These are phyloP conservation scores for Phaonia tiefii DNA, from an alignment of 2,888 invertebrate genomes.

Conservation along the genomic window DNA sequence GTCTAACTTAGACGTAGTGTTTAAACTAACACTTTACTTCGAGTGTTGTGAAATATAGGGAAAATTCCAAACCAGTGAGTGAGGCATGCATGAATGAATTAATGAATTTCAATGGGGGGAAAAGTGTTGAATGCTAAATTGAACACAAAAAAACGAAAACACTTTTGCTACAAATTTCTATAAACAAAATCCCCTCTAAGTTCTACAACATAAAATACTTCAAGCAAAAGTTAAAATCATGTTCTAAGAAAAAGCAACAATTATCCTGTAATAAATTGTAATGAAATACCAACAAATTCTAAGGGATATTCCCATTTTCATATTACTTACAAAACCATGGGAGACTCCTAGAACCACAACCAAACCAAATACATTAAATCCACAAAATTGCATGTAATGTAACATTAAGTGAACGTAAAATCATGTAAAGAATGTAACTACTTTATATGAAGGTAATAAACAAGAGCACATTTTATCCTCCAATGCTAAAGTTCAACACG, in stretches of 20 bases:
- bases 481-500: constrained; percentile 45
- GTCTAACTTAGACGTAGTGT: too few species aligned
- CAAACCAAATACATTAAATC: too few species aligned
- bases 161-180: neutral
- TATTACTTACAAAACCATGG: too few species aligned
- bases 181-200: neutral
- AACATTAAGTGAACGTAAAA: neutral
- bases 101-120: neutral
- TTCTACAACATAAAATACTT: constrained; percentile 24
- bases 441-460: neutral
- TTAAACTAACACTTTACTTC: neutral
- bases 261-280: constrained; percentile 39
- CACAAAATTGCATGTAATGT: neutral
- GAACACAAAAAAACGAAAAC: constrained; percentile 7
- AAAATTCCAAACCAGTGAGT: too few species aligned
- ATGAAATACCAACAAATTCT: neutral
- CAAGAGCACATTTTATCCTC: neutral
- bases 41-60: neutral
- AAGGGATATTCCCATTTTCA: neutral
- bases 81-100: neutral
- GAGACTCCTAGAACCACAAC: too few species aligned
- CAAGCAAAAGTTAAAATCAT: constrained; percentile 20
- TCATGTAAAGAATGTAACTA: neutral
- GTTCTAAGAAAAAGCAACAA: constrained; percentile 34
- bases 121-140: constrained; percentile 20